Conservation (phyloP, 2,888 invertebrate genomes). For the Antitype chi region DNA sequence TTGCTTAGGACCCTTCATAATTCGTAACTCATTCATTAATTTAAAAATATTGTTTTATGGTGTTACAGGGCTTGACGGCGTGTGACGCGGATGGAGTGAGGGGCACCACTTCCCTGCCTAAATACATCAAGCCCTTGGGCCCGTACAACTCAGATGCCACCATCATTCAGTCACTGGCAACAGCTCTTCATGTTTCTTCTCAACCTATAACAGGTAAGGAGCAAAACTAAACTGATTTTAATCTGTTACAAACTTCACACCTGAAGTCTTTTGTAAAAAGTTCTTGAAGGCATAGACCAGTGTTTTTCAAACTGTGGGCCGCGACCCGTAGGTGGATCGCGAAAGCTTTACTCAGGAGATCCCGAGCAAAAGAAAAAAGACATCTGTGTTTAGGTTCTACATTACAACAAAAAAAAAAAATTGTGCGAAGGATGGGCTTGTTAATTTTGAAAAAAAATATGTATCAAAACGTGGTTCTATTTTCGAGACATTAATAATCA, state of each 20-base stretch:
- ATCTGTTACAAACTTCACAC: no score
- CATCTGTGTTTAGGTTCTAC: not conserved
- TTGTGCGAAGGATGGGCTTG: not conserved
- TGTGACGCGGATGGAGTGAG: slow-evolving; percentile 97
- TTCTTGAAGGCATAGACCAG: no score
- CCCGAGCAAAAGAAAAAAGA: not conserved
- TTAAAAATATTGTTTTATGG: not conserved
- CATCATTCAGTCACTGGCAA: slow-evolving; percentile 97
- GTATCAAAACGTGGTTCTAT: not conserved
- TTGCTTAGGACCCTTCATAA: not conserved
- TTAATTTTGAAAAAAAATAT: not conserved
- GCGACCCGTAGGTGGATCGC: not conserved
- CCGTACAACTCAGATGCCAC: slow-evolving; percentile 97
- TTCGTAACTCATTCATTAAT: not conserved
- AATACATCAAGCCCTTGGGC: slow-evolving; percentile 95
- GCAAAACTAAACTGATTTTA: not conserved
- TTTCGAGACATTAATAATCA: not conserved
- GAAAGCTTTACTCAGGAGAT: not conserved
- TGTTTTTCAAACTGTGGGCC: not conserved
- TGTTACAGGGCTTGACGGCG: slow-evolving; percentile 94
- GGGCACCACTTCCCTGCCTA: slow-evolving; percentile 96
- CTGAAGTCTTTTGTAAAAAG: no score
- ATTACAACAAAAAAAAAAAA: not conserved
- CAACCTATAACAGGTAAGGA: slow-evolving; percentile 94
- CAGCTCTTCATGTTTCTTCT: slow-evolving; percentile 97